Evolutionary conservation across 2,113 vertebrate genomes (phyloP), one percentile per base, ranked within the genome.

Genomic region (Tenrec ecaudatus): DNA sequence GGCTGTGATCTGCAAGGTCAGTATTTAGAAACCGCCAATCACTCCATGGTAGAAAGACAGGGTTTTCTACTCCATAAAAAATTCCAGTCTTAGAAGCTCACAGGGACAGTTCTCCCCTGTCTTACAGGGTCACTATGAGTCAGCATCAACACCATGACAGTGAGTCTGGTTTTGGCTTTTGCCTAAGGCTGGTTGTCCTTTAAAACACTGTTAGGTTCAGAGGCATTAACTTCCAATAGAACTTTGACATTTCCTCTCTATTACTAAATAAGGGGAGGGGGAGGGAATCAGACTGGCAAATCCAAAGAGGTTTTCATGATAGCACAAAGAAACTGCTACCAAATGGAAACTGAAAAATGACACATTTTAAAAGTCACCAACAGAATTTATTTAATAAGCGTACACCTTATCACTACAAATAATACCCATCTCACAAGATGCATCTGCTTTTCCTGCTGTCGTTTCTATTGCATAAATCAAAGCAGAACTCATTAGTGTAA

Each of bases 401-500:
- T 47, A 57, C 15, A 86, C 69, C 31, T 80, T 71, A 64, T 91
- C 78, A 66, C 62, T 47, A 77, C 23, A 78, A 89, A 82, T 84
- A 57, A 53, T 93, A 68, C n/a, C 1, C 38, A 86, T 64, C 47
- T 86, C 43, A 89, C 62, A 92, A 93, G 80, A 88, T 43, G n/a
- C 33, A 89, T 66, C n/a, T 90, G 85, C 64, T 86, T 91, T 66
- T 82, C 58, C 68, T 92, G 58, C 81, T 31, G 36, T 58, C 15
- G 0, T 64, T 88, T 82, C 80, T 82, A 75, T 17, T 57, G 22
- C 73, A 80, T 95, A 94, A 88, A 95, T 95, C 94, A 96, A 82
- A 92, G 83, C 31, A 93, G 64, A 40, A 90, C 82, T 94, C 90
- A 89, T 94, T 92, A 95, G 76, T 71, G 33, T 86, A 95, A 96